Evolutionary conservation across 2,113 vertebrate genomes (phyloP).

Genomic region (Callocephalon fimbriatum): DNA sequence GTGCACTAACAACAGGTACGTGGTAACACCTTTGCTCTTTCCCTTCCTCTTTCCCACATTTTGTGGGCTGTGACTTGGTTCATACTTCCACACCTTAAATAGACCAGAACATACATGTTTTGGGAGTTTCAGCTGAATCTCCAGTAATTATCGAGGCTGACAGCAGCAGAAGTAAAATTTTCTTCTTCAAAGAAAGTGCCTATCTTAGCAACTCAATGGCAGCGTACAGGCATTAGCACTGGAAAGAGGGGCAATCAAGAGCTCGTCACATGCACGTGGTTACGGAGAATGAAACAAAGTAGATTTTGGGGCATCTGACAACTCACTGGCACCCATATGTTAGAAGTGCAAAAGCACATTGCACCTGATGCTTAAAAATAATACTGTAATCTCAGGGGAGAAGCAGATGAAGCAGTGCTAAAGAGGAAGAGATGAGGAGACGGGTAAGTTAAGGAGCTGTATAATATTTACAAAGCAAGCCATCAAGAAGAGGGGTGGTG

Average conservation of each 20-base stretch:
- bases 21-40: not conserved
- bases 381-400: not conserved
- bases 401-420: not conserved
- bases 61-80: not conserved
- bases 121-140: not conserved
- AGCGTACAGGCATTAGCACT: not conserved
- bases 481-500: not conserved
- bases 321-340: not conserved
- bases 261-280: fast-evolving
- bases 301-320: not conserved
- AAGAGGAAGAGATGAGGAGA: not conserved
- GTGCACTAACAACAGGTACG: not conserved
- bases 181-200: not conserved
- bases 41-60: not conserved
- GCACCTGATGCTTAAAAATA: not conserved
- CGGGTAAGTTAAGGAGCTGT: not conserved
- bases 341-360: not conserved
- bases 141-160: fast-evolving
- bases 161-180: not conserved
- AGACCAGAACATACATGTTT: not conserved
- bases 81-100: not conserved
- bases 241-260: not conserved
- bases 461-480: not conserved
- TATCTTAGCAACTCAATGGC: not conserved
- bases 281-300: not conserved